phyloP scores from a whole-genome alignment of 2,888 invertebrate genomes.

The Penaeus monodon region DNA sequence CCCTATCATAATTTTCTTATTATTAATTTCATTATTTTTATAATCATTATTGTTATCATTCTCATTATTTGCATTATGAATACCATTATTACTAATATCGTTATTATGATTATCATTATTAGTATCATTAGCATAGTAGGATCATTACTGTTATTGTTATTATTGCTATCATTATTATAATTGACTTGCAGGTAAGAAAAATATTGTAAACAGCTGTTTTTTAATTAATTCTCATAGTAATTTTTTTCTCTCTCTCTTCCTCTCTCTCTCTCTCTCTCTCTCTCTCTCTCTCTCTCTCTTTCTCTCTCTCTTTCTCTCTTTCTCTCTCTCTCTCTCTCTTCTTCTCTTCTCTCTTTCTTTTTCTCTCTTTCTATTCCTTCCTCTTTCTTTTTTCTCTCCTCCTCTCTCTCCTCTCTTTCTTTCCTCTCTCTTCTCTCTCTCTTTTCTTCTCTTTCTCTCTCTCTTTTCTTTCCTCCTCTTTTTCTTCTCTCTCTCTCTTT shows the following conservation, averaged over 20 bases:
- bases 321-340: background rate
- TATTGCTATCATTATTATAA: no score
- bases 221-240: background rate
- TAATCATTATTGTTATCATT: background rate
- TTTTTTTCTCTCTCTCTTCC: background rate
- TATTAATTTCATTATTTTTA: background rate
- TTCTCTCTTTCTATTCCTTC: background rate
- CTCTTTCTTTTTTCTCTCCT: background rate
- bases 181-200: no score
- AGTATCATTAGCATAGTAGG: no score
- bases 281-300: conserved; percentile 3
- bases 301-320: background rate
- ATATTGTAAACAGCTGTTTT: background rate
- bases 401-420: background rate
- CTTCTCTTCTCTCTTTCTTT: background rate
- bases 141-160: no score
- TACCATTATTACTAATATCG: no score
- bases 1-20: background rate
- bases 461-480: no score
- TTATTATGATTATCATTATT: no score
- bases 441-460: conserved; percentile 6
- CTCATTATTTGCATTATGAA: no score
- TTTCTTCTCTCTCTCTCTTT: no score
- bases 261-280: conserved; percentile 23
- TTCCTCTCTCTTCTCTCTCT: background rate